Base-by-base conservation (phyloP, 2,888 invertebrate genomes). In the Dryobotodes eremita region DNA sequence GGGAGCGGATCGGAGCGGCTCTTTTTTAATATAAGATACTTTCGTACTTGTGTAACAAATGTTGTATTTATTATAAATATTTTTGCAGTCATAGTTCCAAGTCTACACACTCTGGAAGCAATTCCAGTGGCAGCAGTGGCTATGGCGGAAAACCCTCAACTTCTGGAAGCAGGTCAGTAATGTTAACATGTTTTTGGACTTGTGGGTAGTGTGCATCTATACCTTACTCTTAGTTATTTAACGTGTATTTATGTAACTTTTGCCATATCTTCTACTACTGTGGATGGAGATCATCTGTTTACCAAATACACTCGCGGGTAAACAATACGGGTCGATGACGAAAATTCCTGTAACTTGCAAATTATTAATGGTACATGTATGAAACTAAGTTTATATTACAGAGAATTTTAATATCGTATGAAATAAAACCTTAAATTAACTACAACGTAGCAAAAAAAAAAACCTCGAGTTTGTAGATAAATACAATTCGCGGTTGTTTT, bases 71-170 rank as follows among this genome's bases (percentile, higher is more conserved):
- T 68, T 26, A 17, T 66, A 57, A 46, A 23, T 70, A 73, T 91
- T 84, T 83, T 92, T 94, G 86, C 90, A 98, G 98, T 92, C 98
- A 97, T 85, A 98, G 98, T 91, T 98, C 98, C 11, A 98, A 98
- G 91, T 98, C 98, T 4, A 97, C 98, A n/a, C 97, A 97, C 92
- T 98, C 98, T 61, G 98, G 97, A n/a, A 98, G 98, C 90, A 97
- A 98, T 91, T 98, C 98, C 0, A 98, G 98, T 64, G 98, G 98
- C 65, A 98, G 98, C 94, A 98, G 98, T 93, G 98, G 98, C 4
- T 98, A 98, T 97, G 98, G 98, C 65, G 98, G 98, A 1, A 97
- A 98, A 84, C 97, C 97, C 0, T 97, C 97, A 0, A 97, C 97
- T 4, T 97, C 97, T 86, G 97, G 96, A 70, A 97, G 97, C 94